A percentile compares a stretch with the other conserved stretches of the same genome.
Evolutionary conservation across 2,888 invertebrate genomes (phyloP).

Genomic region (Unio pictorum): DNA sequence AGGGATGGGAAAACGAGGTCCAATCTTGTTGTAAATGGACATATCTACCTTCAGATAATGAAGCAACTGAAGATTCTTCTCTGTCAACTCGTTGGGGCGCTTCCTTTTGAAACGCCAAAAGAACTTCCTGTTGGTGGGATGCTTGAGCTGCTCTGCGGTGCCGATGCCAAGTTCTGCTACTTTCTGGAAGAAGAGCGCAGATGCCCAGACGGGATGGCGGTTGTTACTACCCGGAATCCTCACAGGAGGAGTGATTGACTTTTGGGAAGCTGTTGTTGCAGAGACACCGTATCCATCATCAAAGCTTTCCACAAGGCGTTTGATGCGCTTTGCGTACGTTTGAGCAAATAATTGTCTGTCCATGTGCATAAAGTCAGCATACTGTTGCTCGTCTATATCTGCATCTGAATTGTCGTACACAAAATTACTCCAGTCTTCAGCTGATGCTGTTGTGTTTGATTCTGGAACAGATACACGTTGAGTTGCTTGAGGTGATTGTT

Average conservation of each 20-base stretch:
- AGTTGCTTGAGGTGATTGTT: not conserved
- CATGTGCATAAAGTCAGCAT: slow-evolving; percentile 33
- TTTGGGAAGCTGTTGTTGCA: slow-evolving; percentile 46
- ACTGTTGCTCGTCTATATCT: slow-evolving; percentile 26
- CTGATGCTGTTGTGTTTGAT: slow-evolving; percentile 5
- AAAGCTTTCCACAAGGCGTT: slow-evolving; percentile 38
- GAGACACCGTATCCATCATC: slow-evolving; percentile 45
- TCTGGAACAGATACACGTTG: slow-evolving; percentile 5
- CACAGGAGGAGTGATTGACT: slow-evolving; percentile 48
- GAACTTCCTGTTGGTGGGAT: slow-evolving; percentile 39
- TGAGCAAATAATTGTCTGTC: slow-evolving; percentile 35
- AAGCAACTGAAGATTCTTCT: slow-evolving; percentile 31
- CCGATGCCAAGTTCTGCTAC: slow-evolving; percentile 41
- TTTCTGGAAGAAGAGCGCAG: slow-evolving; percentile 45
- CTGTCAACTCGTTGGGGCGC: slow-evolving; percentile 19
- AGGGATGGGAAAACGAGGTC: too few relatives aligned
- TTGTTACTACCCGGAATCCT: slow-evolving; percentile 38
- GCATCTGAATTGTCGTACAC: slow-evolving; percentile 11
- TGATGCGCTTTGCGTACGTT: slow-evolving; percentile 33
- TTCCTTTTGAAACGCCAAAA: slow-evolving; percentile 44
- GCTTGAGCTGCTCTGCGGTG: slow-evolving; percentile 32
- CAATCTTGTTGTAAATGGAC: too few relatives aligned
- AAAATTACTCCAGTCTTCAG: slow-evolving; percentile 5
- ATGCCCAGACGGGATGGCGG: slow-evolving; percentile 41
- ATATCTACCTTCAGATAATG: slow-evolving; percentile 36